phyloP scores from a whole-genome alignment of 2,888 invertebrate genomes.

The Melinaea menophilus region DNA sequence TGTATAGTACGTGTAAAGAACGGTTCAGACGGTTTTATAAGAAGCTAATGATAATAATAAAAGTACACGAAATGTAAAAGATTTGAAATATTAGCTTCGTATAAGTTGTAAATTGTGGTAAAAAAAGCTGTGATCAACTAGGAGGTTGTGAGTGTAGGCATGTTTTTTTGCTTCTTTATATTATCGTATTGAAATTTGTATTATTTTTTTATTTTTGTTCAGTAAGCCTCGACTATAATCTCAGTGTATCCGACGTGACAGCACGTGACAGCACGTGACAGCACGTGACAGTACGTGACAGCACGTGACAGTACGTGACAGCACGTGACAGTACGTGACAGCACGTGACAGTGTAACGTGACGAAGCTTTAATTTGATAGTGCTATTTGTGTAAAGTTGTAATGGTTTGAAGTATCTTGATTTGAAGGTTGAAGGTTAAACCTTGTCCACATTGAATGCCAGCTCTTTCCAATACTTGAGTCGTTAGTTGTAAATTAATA shows the following conservation, averaged over 20 bases:
- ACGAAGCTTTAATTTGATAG: no score
- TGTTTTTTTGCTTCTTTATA: constrained; percentile 55
- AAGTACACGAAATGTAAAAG: no score
- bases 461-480: constrained; percentile 52
- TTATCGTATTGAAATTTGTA: constrained; percentile 47
- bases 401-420: not conserved
- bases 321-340: no score
- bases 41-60: constrained; percentile 2
- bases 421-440: constrained; percentile 36
- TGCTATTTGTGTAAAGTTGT: not conserved
- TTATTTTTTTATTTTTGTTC: constrained; percentile 52
- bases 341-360: no score
- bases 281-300: no score
- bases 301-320: no score
- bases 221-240: constrained; percentile 39
- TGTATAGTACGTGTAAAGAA: not conserved
- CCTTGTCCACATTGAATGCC: constrained; percentile 31
- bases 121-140: constrained; percentile 71
- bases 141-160: constrained; percentile 67
- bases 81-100: constrained; percentile 13
- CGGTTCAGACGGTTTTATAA: constrained; percentile 3
- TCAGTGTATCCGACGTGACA: not conserved
- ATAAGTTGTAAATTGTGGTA: constrained; percentile 52
- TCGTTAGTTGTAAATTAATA: constrained; percentile 63
- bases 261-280: no score